Conservation (phyloP, 2,113 vertebrate genomes). For the Mungos mungo region DNA sequence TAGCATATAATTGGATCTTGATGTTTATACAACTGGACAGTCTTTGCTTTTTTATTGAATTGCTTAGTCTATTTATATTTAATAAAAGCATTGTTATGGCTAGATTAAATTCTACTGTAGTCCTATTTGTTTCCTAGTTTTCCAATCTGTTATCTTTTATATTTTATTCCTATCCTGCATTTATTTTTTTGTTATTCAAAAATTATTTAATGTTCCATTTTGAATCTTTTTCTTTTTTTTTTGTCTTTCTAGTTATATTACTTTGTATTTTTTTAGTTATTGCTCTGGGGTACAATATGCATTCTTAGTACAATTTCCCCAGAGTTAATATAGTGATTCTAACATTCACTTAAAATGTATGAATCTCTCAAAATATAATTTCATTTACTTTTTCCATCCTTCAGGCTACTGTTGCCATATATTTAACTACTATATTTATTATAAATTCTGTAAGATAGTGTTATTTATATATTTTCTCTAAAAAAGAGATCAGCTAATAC, state of each 20-base stretch:
- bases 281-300: not conserved
- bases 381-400: not conserved
- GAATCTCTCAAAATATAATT: not conserved
- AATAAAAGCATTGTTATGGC: not conserved
- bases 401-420: not conserved
- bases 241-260: not conserved
- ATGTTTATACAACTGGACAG: not conserved
- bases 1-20: not conserved
- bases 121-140: not conserved
- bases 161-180: not conserved
- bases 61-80: not conserved
- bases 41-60: not conserved
- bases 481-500: not conserved
- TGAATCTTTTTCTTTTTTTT: not conserved
- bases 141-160: not conserved
- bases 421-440: not conserved
- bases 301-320: not conserved
- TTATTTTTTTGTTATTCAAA: not conserved
- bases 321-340: not conserved
- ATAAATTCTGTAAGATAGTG: not conserved
- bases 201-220: not conserved
- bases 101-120: not conserved
- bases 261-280: not conserved
- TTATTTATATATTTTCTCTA: not conserved
- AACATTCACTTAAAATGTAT: not conserved